A percentile compares a stretch with the other conserved stretches of the same genome.
Conservation (phyloP, 2,888 invertebrate species). For the Eumerus sabulonum region DNA sequence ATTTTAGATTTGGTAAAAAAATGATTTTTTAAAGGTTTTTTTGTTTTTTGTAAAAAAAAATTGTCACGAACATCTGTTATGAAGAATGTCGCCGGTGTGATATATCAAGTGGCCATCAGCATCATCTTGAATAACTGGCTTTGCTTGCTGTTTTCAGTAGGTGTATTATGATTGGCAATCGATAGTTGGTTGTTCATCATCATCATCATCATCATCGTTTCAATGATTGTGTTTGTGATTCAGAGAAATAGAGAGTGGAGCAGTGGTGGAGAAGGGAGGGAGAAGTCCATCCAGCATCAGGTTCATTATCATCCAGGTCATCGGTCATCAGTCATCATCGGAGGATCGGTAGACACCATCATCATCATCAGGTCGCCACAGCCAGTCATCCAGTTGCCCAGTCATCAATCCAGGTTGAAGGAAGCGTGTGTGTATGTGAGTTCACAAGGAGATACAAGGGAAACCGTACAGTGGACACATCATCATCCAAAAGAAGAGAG, state of each 20-base stretch:
- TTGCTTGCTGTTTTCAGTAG: constrained; percentile 77
- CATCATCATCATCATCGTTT: constrained; percentile 2
- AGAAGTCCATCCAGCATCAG: constrained; percentile 26
- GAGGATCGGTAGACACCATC: constrained; percentile 15
- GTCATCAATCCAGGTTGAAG: constrained; percentile 37
- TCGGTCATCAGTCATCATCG: constrained; percentile 16
- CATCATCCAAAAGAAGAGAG: constrained; percentile 58
- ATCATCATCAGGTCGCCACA: constrained; percentile 24
- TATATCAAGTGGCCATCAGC: constrained; percentile 99
- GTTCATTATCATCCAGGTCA: constrained; percentile 29
- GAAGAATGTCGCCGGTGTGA: constrained; percentile 98
- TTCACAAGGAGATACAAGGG: constrained; percentile 24
- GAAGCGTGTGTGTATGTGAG: constrained; percentile 12
- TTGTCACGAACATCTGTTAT: constrained; percentile 99
- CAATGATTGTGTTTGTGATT: constrained; percentile 18
- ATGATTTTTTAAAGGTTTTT: constrained; percentile 38
- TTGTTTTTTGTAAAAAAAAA: constrained; percentile 76
- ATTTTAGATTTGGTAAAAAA: constrained; percentile 45
- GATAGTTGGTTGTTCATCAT: constrained; percentile 22
- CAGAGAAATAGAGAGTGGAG: no score
- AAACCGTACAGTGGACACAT: constrained; percentile 18
- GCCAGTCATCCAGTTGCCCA: constrained; percentile 48
- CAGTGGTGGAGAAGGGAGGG: constrained; percentile 9
- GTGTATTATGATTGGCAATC: constrained; percentile 50
- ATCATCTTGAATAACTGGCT: constrained; percentile 98